Evolutionary conservation across 2,888 invertebrate species (phyloP), one percentile per base, ranked within the genome.

Genomic region (Callyntrura guangdongensis): DNA sequence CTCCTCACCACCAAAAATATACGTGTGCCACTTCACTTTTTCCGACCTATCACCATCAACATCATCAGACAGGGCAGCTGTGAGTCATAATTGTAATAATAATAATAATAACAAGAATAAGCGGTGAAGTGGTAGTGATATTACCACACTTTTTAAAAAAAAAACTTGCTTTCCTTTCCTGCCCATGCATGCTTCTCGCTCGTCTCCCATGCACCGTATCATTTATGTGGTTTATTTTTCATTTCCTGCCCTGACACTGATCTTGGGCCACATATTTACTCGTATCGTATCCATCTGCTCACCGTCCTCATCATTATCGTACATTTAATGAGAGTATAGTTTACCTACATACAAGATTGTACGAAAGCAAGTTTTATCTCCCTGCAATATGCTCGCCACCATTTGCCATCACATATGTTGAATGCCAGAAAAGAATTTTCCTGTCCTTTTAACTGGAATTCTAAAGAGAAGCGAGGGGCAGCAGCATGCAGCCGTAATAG

Each of bases 161-260:
- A 22, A 88, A 88, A 88, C 83, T 74, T 82, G 82, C 83, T 83
- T 72, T 82, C 81, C 83, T 67, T 79, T 25, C 27, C 64, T 47
- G 17, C 25, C 69, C 67, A 67, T 69, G 20, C 61, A 25, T 61
- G 61, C 8, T 81, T 12, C 49, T 69, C 17, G 49, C 53, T 25
- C 47, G 47, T 27, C 9, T 14, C 74, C 4, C 36, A 36, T 36
- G n/a, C 72, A 85, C 72, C 85, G 45, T 69, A 69, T 84, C 81
- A 81, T 64, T 59, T 47, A 36, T 36, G 36, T 53, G 9, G 59
- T 36, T 87, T 45, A 69, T 88, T 83, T 69, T 49, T 72, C 83
- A 88, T 89, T 90, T 90, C 90, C 86, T 90, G 90, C 81, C 82
- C 67, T 72, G 86, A 90, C 90, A 90, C 90, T 90, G 90, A 90